Conservation (phyloP, 30 jellyfish, hydroid and myxozoan species). For the Clytia hemisphaerica region DNA sequence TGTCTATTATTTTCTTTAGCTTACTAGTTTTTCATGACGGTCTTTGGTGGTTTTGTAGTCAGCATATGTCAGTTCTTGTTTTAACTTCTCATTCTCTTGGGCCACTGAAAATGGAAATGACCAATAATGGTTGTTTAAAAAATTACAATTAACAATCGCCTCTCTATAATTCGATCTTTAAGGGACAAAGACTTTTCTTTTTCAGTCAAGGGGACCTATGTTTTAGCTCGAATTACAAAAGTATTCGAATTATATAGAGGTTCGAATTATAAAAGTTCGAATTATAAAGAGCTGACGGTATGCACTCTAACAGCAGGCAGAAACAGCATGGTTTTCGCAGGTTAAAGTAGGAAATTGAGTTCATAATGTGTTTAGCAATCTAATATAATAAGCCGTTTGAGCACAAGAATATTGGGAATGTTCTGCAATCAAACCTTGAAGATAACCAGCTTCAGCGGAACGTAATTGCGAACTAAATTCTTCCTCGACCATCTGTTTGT, state of each 20-base stretch:
- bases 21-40: constrained; percentile 73
- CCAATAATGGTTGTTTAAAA: no score
- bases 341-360: background rate
- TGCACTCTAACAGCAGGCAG: constrained; percentile 2
- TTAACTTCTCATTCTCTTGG: constrained; percentile 68
- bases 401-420: no score
- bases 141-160: background rate
- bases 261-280: no score
- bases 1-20: no score
- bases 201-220: no score
- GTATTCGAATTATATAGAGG: no score
- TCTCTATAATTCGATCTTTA: no score
- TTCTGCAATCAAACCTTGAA: constrained; percentile 92
- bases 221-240: no score
- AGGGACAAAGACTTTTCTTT: no score
- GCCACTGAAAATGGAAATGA: constrained; percentile 57
- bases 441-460: constrained; percentile 88
- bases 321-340: background rate
- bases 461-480: constrained; percentile 77
- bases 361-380: background rate
- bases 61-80: constrained; percentile 82
- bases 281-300: no score
- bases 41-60: constrained; percentile 86
- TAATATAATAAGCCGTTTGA: no score
- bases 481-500: constrained; percentile 52